Conservation (phyloP, 2,888 invertebrate species). For the Baccha elongata region DNA sequence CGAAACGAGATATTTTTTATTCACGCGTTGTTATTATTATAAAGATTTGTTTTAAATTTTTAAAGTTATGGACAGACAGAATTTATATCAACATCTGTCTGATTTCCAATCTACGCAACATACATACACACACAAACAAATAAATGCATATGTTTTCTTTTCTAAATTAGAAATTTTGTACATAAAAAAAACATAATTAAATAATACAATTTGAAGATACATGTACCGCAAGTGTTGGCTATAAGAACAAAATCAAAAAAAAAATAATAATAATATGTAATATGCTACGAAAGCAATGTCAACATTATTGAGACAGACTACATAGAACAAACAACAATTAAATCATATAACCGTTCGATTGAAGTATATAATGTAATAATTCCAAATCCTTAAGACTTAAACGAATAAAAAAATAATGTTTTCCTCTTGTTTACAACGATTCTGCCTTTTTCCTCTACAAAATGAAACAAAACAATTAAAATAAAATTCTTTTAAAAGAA, state of each 20-base stretch:
- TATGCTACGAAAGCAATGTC: slow-evolving; percentile 27
- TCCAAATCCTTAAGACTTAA: slow-evolving; percentile 55
- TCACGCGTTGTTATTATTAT: slow-evolving; percentile 8
- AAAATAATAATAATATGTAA: slow-evolving; percentile 10
- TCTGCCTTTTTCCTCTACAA: slow-evolving; percentile 14
- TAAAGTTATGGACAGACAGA: slow-evolving; percentile 20
- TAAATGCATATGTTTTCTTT: slow-evolving; percentile 56
- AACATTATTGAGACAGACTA: slow-evolving; percentile 34
- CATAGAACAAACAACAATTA: slow-evolving; percentile 23
- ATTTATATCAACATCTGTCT: slow-evolving; percentile 17
- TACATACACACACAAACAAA: slow-evolving; percentile 28
- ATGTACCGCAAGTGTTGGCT: slow-evolving; percentile 54
- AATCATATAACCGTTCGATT: slow-evolving; percentile 36
- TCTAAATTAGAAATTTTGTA: slow-evolving; percentile 70
- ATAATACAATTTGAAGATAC: slow-evolving; percentile 31
- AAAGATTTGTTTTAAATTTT: slow-evolving; percentile 20
- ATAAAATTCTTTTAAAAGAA: slow-evolving; percentile 36
- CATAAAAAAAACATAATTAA: slow-evolving; percentile 51
- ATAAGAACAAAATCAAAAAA: not conserved
- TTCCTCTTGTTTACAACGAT: slow-evolving; percentile 37
- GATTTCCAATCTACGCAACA: slow-evolving; percentile 1
- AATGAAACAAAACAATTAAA: slow-evolving; percentile 24
- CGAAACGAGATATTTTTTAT: slow-evolving; percentile 26
- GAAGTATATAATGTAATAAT: not conserved
- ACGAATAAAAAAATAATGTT: not conserved